These are phyloP conservation scores for Gadus macrocephalus DNA, from an alignment of 2,113 vertebrate species.

Conservation along the genomic window DNA sequence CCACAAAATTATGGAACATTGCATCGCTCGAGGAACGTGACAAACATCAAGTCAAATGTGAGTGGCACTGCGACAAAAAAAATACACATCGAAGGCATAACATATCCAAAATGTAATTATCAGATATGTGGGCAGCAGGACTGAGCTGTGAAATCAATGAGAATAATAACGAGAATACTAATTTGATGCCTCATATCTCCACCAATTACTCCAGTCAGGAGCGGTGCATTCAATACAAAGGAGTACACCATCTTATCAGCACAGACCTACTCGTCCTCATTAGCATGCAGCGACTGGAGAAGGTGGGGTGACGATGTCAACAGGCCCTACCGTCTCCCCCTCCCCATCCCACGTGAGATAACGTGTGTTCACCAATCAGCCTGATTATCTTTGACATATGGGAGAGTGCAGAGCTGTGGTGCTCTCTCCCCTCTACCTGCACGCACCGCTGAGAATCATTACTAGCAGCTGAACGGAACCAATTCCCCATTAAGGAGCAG, in stretches of 20 bases:
- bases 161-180: too few species aligned
- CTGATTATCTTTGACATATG: conserved; percentile 69
- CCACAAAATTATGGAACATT: too few species aligned
- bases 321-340: conserved; percentile 19
- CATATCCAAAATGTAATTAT: too few species aligned
- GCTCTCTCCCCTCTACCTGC: conserved; percentile 38
- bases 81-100: too few species aligned
- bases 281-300: conserved; percentile 33
- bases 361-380: conserved; percentile 49
- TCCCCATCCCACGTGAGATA: conserved; percentile 50
- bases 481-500: conserved; percentile 36
- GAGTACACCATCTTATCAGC: conserved; percentile 37
- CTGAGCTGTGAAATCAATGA: too few species aligned
- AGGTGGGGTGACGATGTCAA: neutral
- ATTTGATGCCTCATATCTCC: too few species aligned
- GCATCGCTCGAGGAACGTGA: too few species aligned
- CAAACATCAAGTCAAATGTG: too few species aligned
- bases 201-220: too few species aligned
- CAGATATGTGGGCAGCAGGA: too few species aligned
- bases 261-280: conserved; percentile 50
- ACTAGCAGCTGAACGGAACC: conserved; percentile 25
- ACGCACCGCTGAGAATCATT: conserved; percentile 22
- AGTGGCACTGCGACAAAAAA: too few species aligned
- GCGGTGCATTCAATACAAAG: too few species aligned
- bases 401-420: conserved; percentile 48